These are phyloP conservation scores for Urophycis tenuis DNA, from an alignment of 2,797 vertebrate species.

Conservation along the genomic window DNA sequence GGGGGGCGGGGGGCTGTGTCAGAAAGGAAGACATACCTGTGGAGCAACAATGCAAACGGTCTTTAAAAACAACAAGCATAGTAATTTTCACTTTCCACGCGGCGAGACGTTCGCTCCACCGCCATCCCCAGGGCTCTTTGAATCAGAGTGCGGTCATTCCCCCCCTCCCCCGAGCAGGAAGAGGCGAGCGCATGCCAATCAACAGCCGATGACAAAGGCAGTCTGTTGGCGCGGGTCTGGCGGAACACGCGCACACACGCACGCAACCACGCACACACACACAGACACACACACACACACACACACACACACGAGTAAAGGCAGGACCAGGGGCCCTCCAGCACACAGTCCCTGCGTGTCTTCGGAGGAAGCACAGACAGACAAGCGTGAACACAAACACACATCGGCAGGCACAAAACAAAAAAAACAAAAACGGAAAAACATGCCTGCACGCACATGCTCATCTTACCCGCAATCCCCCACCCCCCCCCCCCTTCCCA, in stretches of 20 bases:
- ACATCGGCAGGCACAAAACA: background rate
- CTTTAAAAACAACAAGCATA: slow-evolving; percentile 36
- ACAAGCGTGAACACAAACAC: background rate
- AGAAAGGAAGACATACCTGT: slow-evolving; percentile 35
- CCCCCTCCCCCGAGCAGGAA: slow-evolving; percentile 28
- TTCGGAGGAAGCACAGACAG: background rate
- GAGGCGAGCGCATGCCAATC: slow-evolving; percentile 27
- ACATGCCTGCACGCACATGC: slow-evolving; percentile 5
- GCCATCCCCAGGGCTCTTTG: slow-evolving; percentile 30
- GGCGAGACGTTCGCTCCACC: slow-evolving; percentile 24
- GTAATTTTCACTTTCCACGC: slow-evolving; percentile 59
- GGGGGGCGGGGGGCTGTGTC: slow-evolving; percentile 23
- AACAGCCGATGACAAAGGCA: slow-evolving; percentile 8
- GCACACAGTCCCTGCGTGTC: slow-evolving; percentile 9
- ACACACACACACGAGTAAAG: slow-evolving; percentile 14
- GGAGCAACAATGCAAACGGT: slow-evolving; percentile 43
- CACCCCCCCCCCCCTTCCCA: slow-evolving; percentile 10
- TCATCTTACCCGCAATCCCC: background rate
- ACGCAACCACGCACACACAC: slow-evolving; percentile 30
- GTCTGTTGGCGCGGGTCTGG: slow-evolving; percentile 5
- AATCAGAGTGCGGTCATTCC: slow-evolving; percentile 45
- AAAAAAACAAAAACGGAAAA: slow-evolving; percentile 6
- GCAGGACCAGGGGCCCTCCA: background rate
- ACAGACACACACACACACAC: slow-evolving; percentile 3
- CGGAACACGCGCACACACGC: background rate